phyloP scores from a whole-genome alignment of 1,140 invertebrate genomes.

The Microplitis mediator region DNA sequence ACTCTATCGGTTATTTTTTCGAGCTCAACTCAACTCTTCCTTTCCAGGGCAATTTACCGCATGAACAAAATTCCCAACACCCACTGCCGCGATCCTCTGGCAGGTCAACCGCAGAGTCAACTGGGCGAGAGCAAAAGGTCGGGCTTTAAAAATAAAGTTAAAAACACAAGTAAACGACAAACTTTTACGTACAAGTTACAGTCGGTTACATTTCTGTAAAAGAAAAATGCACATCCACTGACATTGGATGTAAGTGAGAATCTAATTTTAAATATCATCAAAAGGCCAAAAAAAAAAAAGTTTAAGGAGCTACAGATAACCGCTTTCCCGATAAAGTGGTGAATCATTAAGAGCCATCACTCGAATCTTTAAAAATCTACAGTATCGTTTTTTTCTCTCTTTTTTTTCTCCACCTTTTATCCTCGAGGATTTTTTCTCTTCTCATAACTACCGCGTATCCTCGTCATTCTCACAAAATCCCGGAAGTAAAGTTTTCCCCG shows the following conservation, averaged over 20 bases:
- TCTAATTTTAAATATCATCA: background rate
- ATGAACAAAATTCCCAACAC: slow-evolving; percentile 10
- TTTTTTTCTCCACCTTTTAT: background rate
- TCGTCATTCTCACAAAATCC: slow-evolving; percentile 25
- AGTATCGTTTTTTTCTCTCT: too few species aligned
- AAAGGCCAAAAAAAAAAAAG: background rate
- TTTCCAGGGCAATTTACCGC: slow-evolving; percentile 9
- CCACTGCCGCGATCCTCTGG: background rate
- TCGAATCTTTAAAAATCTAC: slow-evolving; percentile 4
- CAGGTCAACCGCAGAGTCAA: slow-evolving; percentile 1
- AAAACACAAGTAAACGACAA: background rate
- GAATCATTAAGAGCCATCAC: background rate
- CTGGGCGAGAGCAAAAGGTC: slow-evolving; percentile 2
- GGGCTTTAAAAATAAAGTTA: background rate
- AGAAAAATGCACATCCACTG: background rate
- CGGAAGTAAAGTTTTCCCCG: slow-evolving; percentile 24
- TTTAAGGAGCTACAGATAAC: background rate
- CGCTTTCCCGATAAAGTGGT: background rate
- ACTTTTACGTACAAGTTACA: background rate
- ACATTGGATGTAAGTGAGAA: background rate
- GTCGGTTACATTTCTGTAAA: background rate
- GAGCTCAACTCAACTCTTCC: background rate
- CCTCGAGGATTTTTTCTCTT: background rate
- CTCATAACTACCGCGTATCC: background rate
- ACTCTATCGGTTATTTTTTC: slow-evolving; percentile 4